Evolutionary conservation across 2,888 invertebrate genomes (phyloP).

Genomic region (Napeogenes inachia): DNA sequence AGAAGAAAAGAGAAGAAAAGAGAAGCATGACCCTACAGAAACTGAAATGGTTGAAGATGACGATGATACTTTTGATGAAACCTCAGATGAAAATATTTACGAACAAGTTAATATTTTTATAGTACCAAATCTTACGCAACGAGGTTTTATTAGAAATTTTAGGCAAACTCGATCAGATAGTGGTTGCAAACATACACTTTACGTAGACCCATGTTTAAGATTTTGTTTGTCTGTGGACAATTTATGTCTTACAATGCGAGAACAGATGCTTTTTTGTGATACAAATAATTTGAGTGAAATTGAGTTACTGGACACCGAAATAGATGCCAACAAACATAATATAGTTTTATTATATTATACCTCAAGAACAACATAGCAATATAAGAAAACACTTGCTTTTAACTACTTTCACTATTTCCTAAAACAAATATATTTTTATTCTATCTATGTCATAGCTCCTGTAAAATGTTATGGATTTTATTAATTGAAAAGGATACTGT

Average conservation of each 20-base stretch:
- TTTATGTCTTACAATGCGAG: slow-evolving; percentile 5
- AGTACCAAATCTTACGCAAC: slow-evolving; percentile 22
- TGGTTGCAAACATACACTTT: slow-evolving; percentile 10
- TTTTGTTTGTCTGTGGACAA: slow-evolving; percentile 27
- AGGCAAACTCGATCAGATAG: slow-evolving; percentile 31
- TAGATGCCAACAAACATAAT: neutral
- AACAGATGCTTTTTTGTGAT: neutral
- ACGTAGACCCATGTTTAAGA: slow-evolving; percentile 23
- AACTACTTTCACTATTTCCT: too few species aligned
- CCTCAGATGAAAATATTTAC: slow-evolving; percentile 23
- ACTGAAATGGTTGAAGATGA: slow-evolving; percentile 30
- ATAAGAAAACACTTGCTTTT: too few species aligned
- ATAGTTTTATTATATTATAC: neutral
- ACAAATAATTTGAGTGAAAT: neutral
- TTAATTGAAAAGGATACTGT: slow-evolving; percentile 11
- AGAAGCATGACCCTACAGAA: slow-evolving; percentile 36
- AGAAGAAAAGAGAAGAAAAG: slow-evolving; percentile 36
- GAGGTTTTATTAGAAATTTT: slow-evolving; percentile 24
- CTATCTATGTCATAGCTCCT: too few species aligned
- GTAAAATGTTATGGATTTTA: neutral
- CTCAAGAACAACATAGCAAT: too few species aligned
- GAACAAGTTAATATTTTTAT: slow-evolving; percentile 29
- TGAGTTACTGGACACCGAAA: neutral
- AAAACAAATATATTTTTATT: too few species aligned
- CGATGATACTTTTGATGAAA: slow-evolving; percentile 30